These are phyloP conservation scores for Drosophila sechellia DNA, from an alignment of 1,140 invertebrate genomes.

Conservation along the genomic window DNA sequence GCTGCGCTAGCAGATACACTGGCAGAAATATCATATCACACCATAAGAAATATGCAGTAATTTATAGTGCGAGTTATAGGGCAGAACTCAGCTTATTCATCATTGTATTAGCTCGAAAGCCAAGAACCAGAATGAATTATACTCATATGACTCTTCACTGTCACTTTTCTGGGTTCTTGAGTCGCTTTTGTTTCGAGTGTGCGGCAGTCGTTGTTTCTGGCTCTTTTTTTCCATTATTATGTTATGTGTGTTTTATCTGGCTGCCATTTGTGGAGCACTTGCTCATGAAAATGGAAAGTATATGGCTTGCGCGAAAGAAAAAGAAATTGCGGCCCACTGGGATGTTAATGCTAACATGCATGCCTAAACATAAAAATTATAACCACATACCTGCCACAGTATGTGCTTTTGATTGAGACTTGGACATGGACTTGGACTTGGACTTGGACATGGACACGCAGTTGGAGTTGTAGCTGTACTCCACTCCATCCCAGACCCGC, in stretches of 20 bases:
- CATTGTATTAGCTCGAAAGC: too few species aligned
- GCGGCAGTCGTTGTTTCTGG: conserved; percentile 23
- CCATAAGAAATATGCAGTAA: not conserved
- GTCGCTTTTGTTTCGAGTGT: conserved; percentile 17
- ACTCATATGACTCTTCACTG: not conserved
- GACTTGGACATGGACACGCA: not conserved
- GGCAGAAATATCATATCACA: not conserved
- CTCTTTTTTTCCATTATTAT: conserved; percentile 44
- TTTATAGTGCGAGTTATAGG: not conserved
- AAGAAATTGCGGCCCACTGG: conserved; percentile 72
- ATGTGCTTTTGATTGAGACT: conserved; percentile 16
- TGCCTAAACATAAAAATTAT: conserved; percentile 77
- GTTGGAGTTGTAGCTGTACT: conserved; percentile 4
- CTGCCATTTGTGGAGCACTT: conserved; percentile 63
- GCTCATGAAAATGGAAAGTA: conserved; percentile 79
- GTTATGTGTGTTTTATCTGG: conserved; percentile 53
- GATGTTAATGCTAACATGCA: conserved; percentile 70
- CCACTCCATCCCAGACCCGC: too few species aligned
- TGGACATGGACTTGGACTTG: conserved; percentile 17
- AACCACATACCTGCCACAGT: conserved; percentile 40
- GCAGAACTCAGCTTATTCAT: not conserved
- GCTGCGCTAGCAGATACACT: conserved; percentile 23
- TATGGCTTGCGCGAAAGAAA: conserved; percentile 57
- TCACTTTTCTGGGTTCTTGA: not conserved
- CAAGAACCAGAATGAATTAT: not conserved